Evolutionary conservation across 2,888 invertebrate genomes (phyloP).

Genomic region (Ectemnius cavifrons): DNA sequence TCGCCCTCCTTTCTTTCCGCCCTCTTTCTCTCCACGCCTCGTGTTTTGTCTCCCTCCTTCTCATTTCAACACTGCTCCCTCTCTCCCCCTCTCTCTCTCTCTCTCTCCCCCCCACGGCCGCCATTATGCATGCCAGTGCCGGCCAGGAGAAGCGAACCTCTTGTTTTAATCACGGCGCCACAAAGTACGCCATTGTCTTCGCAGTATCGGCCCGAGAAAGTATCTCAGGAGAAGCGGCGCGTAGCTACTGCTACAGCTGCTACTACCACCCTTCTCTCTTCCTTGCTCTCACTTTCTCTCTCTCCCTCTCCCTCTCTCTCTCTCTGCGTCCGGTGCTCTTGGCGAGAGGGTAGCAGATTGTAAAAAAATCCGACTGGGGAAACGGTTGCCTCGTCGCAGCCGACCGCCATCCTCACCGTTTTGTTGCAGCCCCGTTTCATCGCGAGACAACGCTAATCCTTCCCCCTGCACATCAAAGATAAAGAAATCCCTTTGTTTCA

Average conservation of each 20-base stretch:
- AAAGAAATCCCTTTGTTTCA: slow-evolving; percentile 32
- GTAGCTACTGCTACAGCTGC: slow-evolving; percentile 3
- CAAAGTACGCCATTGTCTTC: slow-evolving; percentile 73
- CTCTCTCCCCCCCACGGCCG: slow-evolving; percentile 12
- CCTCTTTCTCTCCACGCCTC: slow-evolving; percentile 12
- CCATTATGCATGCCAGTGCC: slow-evolving; percentile 36
- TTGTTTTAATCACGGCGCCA: slow-evolving; percentile 71
- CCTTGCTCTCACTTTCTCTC: too few relatives aligned
- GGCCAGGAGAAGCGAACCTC: slow-evolving; percentile 46
- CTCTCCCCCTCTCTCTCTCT: not conserved
- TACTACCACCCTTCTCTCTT: too few relatives aligned
- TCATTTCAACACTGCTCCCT: not conserved
- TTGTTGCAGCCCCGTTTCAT: slow-evolving; percentile 14
- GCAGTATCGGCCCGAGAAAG: slow-evolving; percentile 70
- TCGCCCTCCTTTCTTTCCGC: slow-evolving; percentile 26
- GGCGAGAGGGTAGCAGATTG: slow-evolving; percentile 44
- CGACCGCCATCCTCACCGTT: slow-evolving; percentile 48
- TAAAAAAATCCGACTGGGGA: slow-evolving; percentile 61
- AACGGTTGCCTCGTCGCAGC: slow-evolving; percentile 51
- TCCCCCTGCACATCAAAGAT: slow-evolving; percentile 47
- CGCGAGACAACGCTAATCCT: slow-evolving; percentile 27
- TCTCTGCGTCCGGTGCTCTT: slow-evolving; percentile 30
- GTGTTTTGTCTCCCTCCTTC: slow-evolving; percentile 1
- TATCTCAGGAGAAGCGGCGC: slow-evolving; percentile 55
- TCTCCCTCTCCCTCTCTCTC: slow-evolving; percentile 20